Percentiles rank a stretch among this genome's conserved stretches.
Evolutionary conservation across 2,113 vertebrate genomes (phyloP).

Genomic region (Mobula hypostoma): DNA sequence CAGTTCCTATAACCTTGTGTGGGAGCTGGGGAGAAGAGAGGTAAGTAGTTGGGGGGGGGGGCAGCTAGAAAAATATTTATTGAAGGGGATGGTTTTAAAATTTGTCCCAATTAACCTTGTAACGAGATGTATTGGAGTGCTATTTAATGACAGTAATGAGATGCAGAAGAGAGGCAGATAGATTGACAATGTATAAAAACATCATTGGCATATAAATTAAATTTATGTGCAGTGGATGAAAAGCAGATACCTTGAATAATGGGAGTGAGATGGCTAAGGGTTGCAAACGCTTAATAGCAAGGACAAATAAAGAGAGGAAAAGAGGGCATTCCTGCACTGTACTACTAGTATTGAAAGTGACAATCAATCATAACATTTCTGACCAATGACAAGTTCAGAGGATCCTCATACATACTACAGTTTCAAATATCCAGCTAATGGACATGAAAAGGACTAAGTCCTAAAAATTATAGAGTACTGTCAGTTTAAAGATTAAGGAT

Average conservation of each 20-base stretch:
- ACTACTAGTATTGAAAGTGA: slow-evolving; percentile 60
- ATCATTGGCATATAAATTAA: slow-evolving; percentile 82
- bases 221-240: slow-evolving; percentile 59
- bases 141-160: slow-evolving; percentile 87
- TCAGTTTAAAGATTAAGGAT: not conserved
- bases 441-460: not conserved
- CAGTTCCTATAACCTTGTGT: slow-evolving; percentile 45
- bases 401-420: not conserved
- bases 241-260: slow-evolving; percentile 57
- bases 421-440: slow-evolving; percentile 24
- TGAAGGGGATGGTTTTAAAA: slow-evolving; percentile 63
- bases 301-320: slow-evolving; percentile 55
- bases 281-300: slow-evolving; percentile 52
- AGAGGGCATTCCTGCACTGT: slow-evolving; percentile 45
- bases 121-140: slow-evolving; percentile 74
- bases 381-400: slow-evolving; percentile 57
- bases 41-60: slow-evolving; percentile 42
- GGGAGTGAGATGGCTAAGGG: slow-evolving; percentile 49
- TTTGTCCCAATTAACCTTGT: slow-evolving; percentile 92
- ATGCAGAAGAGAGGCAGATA: slow-evolving; percentile 65
- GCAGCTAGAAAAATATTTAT: slow-evolving; percentile 67
- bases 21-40: no score
- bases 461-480: not conserved
- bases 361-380: slow-evolving; percentile 66
- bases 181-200: slow-evolving; percentile 74